Evolutionary conservation across 1,140 invertebrate species (phyloP), one percentile per base, ranked within the genome.

Genomic region (Hyles vespertilio): DNA sequence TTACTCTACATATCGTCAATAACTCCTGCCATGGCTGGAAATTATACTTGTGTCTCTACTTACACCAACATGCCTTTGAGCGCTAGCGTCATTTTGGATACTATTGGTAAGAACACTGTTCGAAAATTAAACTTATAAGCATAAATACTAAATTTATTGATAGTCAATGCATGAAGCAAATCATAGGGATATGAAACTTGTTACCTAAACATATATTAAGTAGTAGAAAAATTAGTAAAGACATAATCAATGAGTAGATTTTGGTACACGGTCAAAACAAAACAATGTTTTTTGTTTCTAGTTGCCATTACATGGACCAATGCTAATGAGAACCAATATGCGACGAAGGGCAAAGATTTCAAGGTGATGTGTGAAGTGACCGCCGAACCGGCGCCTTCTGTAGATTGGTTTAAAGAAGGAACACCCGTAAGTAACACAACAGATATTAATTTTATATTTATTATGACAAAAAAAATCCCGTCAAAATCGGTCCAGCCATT

Each of bases 331-430:
- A 93, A 95, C 77, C 97, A 98, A 84, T 94, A 92, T 77, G 94
- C 96, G 0, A 94, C 94, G n/a, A 91, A 95, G 32, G 93, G 93
- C 3, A 89, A 92, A 56, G 92, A 95, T 63, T 96, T 93, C 72
- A 92, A 92, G 81, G 92, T 98, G 6, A 93, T 92, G 76, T 98
- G 97, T 73, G 92, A 94, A 82, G 96, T 98, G 0, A 93, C 92
- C 51, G 96, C 96, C 1, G 94, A 94, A 81, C 97, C 97, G 10
- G 89, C 94, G 33, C 95, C 97, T 0, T 91, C 91, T 9, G 93
- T 98, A 9, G 94, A 95, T 76, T 98, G 96, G 97, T 90, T 93
- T 49, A 94, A 94, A 79, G 94, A 97, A 79, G 93, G 92, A n/a
- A 89, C 92, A 64, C 79, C 89, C 48, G 90, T 94, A 84, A 88